Evolutionary conservation across 2,888 invertebrate genomes (phyloP).

Genomic region (Latheticus oryzae): DNA sequence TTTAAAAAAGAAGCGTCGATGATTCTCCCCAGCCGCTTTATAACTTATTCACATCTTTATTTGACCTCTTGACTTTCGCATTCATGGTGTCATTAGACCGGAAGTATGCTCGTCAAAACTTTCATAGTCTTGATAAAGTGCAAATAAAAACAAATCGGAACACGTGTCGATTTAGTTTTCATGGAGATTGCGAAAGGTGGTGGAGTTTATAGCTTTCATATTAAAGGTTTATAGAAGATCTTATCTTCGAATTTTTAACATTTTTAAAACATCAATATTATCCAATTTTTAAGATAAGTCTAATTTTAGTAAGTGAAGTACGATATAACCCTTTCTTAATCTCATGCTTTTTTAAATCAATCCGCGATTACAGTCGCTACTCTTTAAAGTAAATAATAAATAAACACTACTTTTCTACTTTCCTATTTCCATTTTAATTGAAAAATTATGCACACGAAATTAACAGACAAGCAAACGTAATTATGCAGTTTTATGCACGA

Average conservation of each 20-base stretch:
- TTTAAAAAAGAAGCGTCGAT: too few relatives aligned
- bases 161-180: constrained; percentile 26
- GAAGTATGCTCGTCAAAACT: constrained; percentile 29
- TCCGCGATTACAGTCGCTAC: background rate
- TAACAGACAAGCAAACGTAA: constrained; percentile 9
- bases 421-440: constrained; percentile 33
- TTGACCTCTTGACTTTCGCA: constrained; percentile 26
- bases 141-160: constrained; percentile 30
- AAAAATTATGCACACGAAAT: constrained; percentile 29
- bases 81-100: constrained; percentile 27
- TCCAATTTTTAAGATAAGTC: too few relatives aligned
- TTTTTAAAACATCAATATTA: too few relatives aligned
- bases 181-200: too few relatives aligned
- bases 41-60: constrained; percentile 40
- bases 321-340: too few relatives aligned
- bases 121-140: constrained; percentile 23
- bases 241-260: too few relatives aligned
- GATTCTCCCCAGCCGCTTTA: too few relatives aligned
- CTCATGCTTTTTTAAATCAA: background rate
- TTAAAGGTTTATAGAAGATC: too few relatives aligned
- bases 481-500: constrained; percentile 22
- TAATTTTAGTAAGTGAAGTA: too few relatives aligned
- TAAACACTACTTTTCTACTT: too few relatives aligned
- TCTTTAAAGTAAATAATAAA: constrained; percentile 2
- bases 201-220: too few relatives aligned